Conservation (phyloP, 2,113 vertebrate genomes). For the Salvelinus fontinalis region DNA sequence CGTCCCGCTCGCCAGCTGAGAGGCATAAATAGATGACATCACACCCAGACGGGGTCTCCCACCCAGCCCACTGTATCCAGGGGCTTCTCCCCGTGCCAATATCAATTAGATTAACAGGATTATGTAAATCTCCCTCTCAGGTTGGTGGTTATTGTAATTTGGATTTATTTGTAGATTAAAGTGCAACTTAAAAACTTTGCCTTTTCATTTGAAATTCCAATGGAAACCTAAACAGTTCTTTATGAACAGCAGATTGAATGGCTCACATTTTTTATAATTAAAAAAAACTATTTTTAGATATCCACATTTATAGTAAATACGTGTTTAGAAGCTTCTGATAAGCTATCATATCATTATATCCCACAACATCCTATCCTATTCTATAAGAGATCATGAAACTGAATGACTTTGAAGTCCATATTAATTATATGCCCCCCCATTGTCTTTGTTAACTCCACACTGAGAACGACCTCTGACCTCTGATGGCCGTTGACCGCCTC, state of each 20-base stretch:
- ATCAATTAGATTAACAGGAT: slow-evolving; percentile 88
- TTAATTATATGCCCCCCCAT: neutral
- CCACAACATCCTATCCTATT: too few species aligned
- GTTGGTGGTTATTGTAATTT: slow-evolving; percentile 1
- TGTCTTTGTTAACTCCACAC: slow-evolving; percentile 1
- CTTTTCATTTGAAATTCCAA: neutral
- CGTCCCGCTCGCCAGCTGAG: slow-evolving; percentile 78
- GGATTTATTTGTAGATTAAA: neutral
- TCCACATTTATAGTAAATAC: too few species aligned
- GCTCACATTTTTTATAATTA: too few species aligned
- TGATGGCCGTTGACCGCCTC: slow-evolving; percentile 34
- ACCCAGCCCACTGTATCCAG: slow-evolving; percentile 69
- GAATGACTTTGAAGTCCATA: slow-evolving; percentile 8
- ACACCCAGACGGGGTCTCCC: slow-evolving; percentile 84
- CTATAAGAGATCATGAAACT: neutral
- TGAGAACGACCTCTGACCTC: slow-evolving; percentile 33
- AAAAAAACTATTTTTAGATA: too few species aligned
- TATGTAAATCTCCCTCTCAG: slow-evolving; percentile 61
- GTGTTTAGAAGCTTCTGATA: too few species aligned
- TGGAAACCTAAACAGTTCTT: too few species aligned
- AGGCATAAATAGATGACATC: slow-evolving; percentile 90
- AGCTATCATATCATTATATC: too few species aligned
- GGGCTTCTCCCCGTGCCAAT: slow-evolving; percentile 81
- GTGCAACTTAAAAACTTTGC: slow-evolving; percentile 1
- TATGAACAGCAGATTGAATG: too few species aligned